These are phyloP conservation scores for Dicyrtoma fusca DNA, from an alignment of 2,888 invertebrate genomes.

Conservation along the genomic window DNA sequence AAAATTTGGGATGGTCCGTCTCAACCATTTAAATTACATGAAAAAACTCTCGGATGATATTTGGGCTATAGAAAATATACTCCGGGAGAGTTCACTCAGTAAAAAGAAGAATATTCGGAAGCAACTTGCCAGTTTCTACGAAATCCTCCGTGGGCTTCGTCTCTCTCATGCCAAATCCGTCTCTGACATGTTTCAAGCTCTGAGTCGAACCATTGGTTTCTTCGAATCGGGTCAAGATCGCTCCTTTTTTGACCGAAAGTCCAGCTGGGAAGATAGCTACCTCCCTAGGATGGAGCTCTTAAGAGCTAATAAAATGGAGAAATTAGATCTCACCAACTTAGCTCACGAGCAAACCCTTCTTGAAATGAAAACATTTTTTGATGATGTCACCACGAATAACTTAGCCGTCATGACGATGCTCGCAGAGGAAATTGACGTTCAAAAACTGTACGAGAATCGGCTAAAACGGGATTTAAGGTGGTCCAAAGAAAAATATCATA, in stretches of 20 bases:
- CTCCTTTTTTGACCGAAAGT: conserved; percentile 4
- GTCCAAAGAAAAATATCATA: conserved; percentile 17
- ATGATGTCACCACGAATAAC: conserved; percentile 36
- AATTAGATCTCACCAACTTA: conserved; percentile 1
- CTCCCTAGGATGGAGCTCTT: not conserved
- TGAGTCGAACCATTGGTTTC: conserved; percentile 2
- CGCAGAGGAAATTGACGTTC: conserved; percentile 28
- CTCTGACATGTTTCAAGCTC: not conserved
- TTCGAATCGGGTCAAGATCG: conserved; percentile 13
- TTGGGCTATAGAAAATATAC: conserved; percentile 40
- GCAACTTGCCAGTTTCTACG: conserved; percentile 40
- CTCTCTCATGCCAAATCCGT: conserved; percentile 63
- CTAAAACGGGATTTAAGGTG: conserved; percentile 1
- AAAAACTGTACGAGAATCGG: conserved; percentile 32
- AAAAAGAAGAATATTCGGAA: conserved; percentile 43
- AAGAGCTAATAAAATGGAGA: not conserved
- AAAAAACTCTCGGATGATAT: conserved; percentile 48
- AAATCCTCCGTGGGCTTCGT: conserved; percentile 45
- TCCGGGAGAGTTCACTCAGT: conserved; percentile 40
- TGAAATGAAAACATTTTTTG: conserved; percentile 38
- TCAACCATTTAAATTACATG: conserved; percentile 49
- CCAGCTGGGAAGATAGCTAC: conserved; percentile 9
- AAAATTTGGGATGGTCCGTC: conserved; percentile 44
- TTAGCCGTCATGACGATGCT: conserved; percentile 30
- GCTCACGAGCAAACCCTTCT: conserved; percentile 29